Percentiles rank a stretch among this genome's conserved stretches.
Conservation (phyloP, 1,140 invertebrate species). For the Drosophila pseudoananassae region DNA sequence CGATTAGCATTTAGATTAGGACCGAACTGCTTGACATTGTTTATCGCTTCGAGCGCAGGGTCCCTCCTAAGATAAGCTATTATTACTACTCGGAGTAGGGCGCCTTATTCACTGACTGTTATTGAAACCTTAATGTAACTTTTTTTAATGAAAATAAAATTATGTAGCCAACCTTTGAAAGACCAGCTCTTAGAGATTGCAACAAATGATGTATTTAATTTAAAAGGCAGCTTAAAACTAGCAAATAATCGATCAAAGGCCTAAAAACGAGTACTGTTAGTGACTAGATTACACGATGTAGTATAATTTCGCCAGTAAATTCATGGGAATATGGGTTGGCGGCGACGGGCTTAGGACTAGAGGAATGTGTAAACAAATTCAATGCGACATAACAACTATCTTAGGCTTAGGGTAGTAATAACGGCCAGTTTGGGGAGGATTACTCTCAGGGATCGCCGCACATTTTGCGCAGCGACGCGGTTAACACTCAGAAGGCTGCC, state of each 20-base stretch:
- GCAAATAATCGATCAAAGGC: slow-evolving; percentile 61
- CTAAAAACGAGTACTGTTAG: slow-evolving; percentile 50
- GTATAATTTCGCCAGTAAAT: slow-evolving; percentile 64
- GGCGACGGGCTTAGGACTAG: slow-evolving; percentile 26
- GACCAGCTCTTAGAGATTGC: slow-evolving; percentile 52
- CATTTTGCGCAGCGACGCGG: slow-evolving; percentile 69
- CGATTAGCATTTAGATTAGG: slow-evolving; percentile 39
- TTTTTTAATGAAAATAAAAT: slow-evolving; percentile 40
- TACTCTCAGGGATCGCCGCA: slow-evolving; percentile 49
- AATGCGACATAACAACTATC: slow-evolving; percentile 56
- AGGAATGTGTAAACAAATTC: slow-evolving; percentile 50
- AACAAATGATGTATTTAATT: slow-evolving; percentile 74
- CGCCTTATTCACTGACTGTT: slow-evolving; percentile 20
- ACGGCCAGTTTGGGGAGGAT: slow-evolving; percentile 26
- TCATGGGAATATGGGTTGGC: slow-evolving; percentile 43
- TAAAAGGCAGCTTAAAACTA: slow-evolving; percentile 68
- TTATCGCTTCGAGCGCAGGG: slow-evolving; percentile 30
- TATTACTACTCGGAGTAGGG: slow-evolving; percentile 4
- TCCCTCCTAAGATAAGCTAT: slow-evolving; percentile 25
- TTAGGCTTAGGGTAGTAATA: slow-evolving; percentile 9
- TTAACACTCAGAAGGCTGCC: slow-evolving; percentile 75
- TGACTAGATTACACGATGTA: slow-evolving; percentile 24
- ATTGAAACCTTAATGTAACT: slow-evolving; percentile 25
- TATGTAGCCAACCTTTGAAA: background rate
- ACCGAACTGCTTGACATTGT: slow-evolving; percentile 17